Conservation (phyloP, 2,888 invertebrate genomes). For the Tetragonisca angustula region DNA sequence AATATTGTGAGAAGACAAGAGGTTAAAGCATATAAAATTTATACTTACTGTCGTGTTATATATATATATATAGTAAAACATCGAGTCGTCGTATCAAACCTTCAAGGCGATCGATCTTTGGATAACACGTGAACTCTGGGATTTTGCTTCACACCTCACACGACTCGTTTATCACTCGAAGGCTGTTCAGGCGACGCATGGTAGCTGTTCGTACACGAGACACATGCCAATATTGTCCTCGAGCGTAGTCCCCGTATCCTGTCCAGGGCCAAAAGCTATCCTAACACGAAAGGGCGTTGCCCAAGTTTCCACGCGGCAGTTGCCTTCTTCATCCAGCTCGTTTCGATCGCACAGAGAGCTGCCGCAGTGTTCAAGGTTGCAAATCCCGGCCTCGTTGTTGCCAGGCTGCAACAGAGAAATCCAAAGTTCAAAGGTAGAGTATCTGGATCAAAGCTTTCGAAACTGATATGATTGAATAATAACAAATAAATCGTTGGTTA, state of each 20-base stretch:
- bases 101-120: constrained; percentile 1
- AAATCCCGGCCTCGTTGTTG: constrained; percentile 87
- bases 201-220: constrained; percentile 89
- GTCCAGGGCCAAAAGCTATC: constrained; percentile 90
- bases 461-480: too few relatives aligned
- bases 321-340: constrained; percentile 81
- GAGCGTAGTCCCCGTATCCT: constrained; percentile 86
- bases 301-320: constrained; percentile 90
- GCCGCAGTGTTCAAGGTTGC: constrained; percentile 93
- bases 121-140: background rate
- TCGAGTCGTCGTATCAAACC: background rate
- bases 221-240: constrained; percentile 94
- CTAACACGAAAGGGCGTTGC: constrained; percentile 91
- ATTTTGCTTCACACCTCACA: background rate
- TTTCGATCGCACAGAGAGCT: constrained; percentile 88
- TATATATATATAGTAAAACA: background rate
- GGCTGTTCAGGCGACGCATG: constrained; percentile 85
- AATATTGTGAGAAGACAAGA: too few relatives aligned
- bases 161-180: constrained; percentile 5
- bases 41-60: too few relatives aligned
- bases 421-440: background rate
- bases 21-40: too few relatives aligned
- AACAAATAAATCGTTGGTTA: too few relatives aligned
- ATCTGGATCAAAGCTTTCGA: too few relatives aligned
- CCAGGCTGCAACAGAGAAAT: constrained; percentile 85